phyloP scores from a whole-genome alignment of 2,797 vertebrate species.

The Chiloscyllium punctatum region DNA sequence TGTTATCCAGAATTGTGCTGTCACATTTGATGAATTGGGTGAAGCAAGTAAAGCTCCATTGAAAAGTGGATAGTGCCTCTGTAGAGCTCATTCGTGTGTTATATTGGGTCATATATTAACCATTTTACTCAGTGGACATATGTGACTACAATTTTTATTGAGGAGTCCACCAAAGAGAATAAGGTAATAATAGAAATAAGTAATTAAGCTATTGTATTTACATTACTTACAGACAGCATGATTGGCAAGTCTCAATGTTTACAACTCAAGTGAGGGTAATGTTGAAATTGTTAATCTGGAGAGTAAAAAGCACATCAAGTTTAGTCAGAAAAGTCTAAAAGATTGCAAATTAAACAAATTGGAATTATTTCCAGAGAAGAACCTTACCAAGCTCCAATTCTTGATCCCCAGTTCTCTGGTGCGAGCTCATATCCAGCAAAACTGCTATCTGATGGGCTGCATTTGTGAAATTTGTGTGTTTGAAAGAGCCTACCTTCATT shows the following conservation, averaged over 20 bases:
- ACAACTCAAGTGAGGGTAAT: neutral
- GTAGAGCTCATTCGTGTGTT: neutral
- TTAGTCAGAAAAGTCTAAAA: constrained; percentile 6
- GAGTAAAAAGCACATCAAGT: neutral
- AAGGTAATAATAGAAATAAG: neutral
- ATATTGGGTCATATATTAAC: neutral
- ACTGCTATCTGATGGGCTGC: neutral
- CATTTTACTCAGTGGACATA: constrained; percentile 2
- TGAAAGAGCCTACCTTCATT: too few relatives aligned
- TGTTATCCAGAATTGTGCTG: neutral
- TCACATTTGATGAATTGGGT: constrained; percentile 15
- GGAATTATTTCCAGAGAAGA: neutral
- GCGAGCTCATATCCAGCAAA: neutral
- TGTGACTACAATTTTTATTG: neutral
- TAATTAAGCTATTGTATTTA: neutral
- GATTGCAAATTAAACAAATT: neutral
- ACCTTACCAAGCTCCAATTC: neutral
- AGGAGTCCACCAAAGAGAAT: neutral
- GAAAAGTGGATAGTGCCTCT: neutral
- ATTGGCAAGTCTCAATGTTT: neutral
- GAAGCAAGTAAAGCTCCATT: constrained; percentile 16
- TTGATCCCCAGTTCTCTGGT: neutral
- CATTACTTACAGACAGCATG: neutral
- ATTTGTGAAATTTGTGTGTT: neutral
- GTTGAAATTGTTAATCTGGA: neutral